Evolutionary conservation across 2,113 vertebrate genomes (phyloP).

Genomic region (Semnornis frantzii): DNA sequence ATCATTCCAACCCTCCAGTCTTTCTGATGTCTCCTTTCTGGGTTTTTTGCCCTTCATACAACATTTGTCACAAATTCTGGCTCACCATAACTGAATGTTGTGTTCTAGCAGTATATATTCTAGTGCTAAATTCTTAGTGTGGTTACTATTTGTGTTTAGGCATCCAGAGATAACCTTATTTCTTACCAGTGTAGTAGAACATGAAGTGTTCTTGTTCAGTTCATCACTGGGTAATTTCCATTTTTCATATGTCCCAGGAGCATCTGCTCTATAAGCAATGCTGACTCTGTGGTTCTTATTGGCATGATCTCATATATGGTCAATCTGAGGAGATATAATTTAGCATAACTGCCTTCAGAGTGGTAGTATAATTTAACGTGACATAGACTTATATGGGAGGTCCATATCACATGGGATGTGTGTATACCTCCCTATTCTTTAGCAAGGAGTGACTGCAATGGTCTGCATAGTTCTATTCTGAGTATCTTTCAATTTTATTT

Average conservation of each 20-base stretch:
- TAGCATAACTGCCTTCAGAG: not conserved
- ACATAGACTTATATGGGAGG: not conserved
- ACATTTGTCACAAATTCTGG: accelerated
- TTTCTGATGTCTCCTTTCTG: not conserved
- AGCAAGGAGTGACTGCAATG: not conserved
- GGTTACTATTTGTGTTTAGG: not conserved
- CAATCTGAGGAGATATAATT: not conserved
- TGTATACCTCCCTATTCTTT: not conserved
- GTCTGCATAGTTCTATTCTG: not conserved
- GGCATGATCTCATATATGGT: not conserved
- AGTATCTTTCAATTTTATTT: not conserved
- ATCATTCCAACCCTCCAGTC: not conserved
- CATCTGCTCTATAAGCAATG: not conserved
- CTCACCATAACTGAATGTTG: accelerated
- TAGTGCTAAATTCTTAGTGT: not conserved
- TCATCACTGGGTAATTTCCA: not conserved
- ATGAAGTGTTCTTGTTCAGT: not conserved
- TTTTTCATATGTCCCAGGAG: not conserved
- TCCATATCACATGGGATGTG: not conserved
- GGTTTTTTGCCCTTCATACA: not conserved
- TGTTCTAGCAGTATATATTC: not conserved
- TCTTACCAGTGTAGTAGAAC: not conserved
- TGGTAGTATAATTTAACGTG: not conserved
- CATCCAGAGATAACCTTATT: not conserved
- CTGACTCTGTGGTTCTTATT: not conserved